Base-by-base conservation (phyloP, 2,113 vertebrate species). In the Hystrix brachyura region DNA sequence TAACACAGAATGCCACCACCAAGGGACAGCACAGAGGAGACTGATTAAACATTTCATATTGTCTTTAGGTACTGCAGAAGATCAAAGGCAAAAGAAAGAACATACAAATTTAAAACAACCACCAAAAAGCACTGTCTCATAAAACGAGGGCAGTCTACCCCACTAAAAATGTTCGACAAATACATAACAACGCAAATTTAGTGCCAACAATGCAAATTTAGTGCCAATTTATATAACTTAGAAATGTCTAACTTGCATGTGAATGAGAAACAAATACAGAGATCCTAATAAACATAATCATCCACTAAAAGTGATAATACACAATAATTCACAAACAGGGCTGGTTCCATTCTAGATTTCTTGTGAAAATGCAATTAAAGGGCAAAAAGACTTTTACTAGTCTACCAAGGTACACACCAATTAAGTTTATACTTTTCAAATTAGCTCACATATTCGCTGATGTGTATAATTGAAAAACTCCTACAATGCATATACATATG, bases 361-460 rank as follows among this genome's bases (percentile, higher is more conserved):
- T 85, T 64, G 55, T 82, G 84, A 81, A 96, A 88, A 95, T 43
- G 27, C 34, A 95, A 91, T 76, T 94, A 94, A 97, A 7, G 18
- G 38, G 17, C 23, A 93, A 65, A 94, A 90, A 91, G 72, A 53
- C 53, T 95, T 90, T 90, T 64, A 83, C 69, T 86, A 87, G 10
- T 65, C 83, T 89, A 82, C 46, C 21, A 92, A 8, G 34, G 53
- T 62, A 87, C 7, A 82, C 27, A 96, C 81, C 55, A 90, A 90
- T 90, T 89, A 94, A 78, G 82, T 46, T 82, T 18, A 55, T 48
- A n/a, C 43, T 89, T 83, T 69, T 96, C 74, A 93, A 98, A 96
- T 94, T 57, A 95, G 43, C 64, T 96, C 53, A 87, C 43, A 85
- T 92, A 96, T 72, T 94, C 15, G 1, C 23, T 96, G 62, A 90